phyloP scores from a whole-genome alignment of 2,797 vertebrate species.

The Enteromius anoplus region DNA sequence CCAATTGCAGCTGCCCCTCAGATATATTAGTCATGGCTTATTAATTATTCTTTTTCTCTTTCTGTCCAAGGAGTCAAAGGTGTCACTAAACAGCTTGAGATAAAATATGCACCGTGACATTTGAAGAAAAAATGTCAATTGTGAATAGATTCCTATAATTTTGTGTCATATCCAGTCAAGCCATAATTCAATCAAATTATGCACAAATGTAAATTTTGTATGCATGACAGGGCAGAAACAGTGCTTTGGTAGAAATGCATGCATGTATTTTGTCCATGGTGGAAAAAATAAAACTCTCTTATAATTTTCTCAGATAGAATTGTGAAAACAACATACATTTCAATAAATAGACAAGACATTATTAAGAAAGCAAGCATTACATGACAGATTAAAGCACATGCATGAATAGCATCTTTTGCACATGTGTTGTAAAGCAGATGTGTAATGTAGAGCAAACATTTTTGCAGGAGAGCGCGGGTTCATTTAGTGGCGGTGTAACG shows the following conservation, averaged over 20 bases:
- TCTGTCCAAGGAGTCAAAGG: neutral
- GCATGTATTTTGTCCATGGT: neutral
- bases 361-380: neutral
- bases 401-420: neutral
- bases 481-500: conserved; percentile 51
- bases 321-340: neutral
- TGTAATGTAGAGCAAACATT: conserved; percentile 3
- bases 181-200: neutral
- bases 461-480: conserved; percentile 5
- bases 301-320: neutral
- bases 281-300: neutral
- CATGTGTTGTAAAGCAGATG: neutral
- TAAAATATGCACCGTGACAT: neutral
- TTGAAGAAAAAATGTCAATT: neutral
- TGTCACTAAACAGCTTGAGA: neutral
- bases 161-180: neutral
- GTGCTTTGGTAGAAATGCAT: neutral
- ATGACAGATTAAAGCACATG: neutral
- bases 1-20: too few relatives aligned
- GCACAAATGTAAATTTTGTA: neutral
- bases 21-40: neutral
- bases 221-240: neutral
- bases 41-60: neutral
- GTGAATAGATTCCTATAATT: neutral
- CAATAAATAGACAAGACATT: neutral